Evolutionary conservation across 2,113 vertebrate genomes (phyloP).

Genomic region (Lepidothrix coronata): DNA sequence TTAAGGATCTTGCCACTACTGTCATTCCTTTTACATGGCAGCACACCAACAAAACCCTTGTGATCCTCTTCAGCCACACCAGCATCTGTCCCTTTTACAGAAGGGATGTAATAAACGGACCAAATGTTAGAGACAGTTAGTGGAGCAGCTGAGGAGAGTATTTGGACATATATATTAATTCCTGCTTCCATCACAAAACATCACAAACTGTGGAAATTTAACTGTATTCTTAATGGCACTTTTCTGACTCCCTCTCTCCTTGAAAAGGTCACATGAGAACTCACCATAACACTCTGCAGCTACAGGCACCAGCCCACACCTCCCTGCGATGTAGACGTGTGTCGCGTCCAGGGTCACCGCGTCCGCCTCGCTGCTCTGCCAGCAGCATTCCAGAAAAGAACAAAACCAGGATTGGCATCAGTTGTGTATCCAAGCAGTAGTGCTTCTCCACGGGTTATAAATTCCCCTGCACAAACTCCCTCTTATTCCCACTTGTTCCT

Average conservation of each 20-base stretch:
- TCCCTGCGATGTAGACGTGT: constrained; percentile 84
- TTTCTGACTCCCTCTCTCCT: not conserved
- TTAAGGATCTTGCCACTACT: not conserved
- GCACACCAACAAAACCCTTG: not conserved
- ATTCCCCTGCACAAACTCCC: not conserved
- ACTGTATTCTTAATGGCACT: not conserved
- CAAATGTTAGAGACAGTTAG: not conserved
- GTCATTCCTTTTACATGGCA: not conserved
- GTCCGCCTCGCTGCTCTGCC: constrained; percentile 87
- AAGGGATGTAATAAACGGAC: not conserved
- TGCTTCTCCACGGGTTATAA: not conserved
- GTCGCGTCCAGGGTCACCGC: constrained; percentile 87
- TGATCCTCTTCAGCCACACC: not conserved
- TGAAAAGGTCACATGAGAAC: not conserved
- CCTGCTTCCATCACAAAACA: not conserved
- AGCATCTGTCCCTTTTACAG: not conserved
- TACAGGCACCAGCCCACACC: constrained; percentile 86
- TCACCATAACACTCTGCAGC: constrained; percentile 88
- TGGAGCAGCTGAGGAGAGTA: not conserved
- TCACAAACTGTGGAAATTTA: not conserved
- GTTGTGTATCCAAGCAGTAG: not conserved
- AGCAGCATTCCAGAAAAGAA: not conserved
- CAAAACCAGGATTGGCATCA: not conserved
- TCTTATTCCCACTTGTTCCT: not conserved
- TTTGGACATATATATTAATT: not conserved